Conservation (phyloP, 2,113 vertebrate genomes). For the Rhineura floridana region DNA sequence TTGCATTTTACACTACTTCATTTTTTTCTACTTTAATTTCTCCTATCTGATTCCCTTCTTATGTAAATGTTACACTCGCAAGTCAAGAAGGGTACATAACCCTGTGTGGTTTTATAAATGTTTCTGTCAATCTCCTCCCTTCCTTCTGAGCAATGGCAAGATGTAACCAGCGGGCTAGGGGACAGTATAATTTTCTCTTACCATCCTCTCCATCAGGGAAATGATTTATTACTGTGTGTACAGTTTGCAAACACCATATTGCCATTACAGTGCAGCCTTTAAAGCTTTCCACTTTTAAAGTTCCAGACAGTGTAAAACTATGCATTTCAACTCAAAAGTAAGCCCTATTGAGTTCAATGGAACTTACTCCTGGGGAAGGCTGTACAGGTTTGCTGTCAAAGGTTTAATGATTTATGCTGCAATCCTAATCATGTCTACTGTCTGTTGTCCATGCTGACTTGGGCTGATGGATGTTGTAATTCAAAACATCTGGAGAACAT, state of each 20-base stretch:
- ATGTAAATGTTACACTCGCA: neutral
- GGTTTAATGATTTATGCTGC: neutral
- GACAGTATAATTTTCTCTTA: conserved; percentile 41
- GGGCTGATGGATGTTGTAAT: no score
- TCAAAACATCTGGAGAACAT: no score
- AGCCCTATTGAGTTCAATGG: no score
- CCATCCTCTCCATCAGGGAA: conserved; percentile 45
- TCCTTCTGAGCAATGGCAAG: neutral
- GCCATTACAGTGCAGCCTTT: neutral
- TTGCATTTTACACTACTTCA: neutral
- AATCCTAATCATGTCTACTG: no score
- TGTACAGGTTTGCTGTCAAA: no score
- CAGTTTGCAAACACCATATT: conserved; percentile 28
- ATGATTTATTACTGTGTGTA: conserved; percentile 51
- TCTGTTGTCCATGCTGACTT: no score
- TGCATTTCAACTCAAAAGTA: no score
- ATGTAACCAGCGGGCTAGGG: conserved; percentile 32
- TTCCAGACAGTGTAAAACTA: neutral
- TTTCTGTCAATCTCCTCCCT: neutral
- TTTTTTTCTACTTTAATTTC: conserved; percentile 5
- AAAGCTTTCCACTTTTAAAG: neutral
- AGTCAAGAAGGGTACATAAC: neutral
- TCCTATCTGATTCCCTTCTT: neutral
- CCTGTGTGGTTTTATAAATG: rapidly evolving
- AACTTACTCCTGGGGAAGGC: no score